Conservation (phyloP, 1,140 invertebrate genomes). For the Cyphomyrmex costatus region DNA sequence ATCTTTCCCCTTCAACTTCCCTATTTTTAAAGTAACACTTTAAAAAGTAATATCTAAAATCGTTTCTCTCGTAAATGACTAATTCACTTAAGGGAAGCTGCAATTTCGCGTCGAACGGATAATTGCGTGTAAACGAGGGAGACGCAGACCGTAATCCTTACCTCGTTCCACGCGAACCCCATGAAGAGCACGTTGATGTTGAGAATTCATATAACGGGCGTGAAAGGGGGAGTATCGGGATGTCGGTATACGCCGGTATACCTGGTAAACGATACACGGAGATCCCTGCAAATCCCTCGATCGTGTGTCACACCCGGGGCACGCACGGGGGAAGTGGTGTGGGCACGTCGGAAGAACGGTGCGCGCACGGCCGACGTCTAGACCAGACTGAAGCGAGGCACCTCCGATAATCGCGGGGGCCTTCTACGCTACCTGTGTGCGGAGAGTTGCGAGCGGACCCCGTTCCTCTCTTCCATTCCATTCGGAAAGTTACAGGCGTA, state of each 20-base stretch:
- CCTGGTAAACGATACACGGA: background rate
- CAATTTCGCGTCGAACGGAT: background rate
- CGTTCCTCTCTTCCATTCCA: slow-evolving; percentile 39
- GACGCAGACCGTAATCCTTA: slow-evolving; percentile 57
- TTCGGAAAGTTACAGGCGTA: slow-evolving; percentile 62
- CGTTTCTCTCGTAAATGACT: background rate
- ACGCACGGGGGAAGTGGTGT: background rate
- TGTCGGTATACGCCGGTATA: background rate
- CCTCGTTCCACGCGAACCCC: slow-evolving; percentile 84
- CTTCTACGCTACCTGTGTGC: slow-evolving; percentile 77
- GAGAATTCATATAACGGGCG: slow-evolving; percentile 80
- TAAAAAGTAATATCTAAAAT: background rate
- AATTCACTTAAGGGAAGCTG: background rate
- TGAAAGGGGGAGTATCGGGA: background rate
- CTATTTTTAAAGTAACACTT: background rate
- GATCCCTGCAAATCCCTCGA: slow-evolving; percentile 7
- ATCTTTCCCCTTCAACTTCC: background rate
- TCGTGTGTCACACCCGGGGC: slow-evolving; percentile 3
- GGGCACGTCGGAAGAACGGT: slow-evolving; percentile 49
- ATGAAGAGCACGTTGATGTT: slow-evolving; percentile 77
- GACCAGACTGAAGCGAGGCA: slow-evolving; percentile 80
- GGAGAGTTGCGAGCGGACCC: slow-evolving; percentile 31
- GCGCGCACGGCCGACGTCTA: slow-evolving; percentile 79
- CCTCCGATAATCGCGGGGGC: slow-evolving; percentile 56
- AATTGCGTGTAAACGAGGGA: slow-evolving; percentile 15